Percentiles rank a stretch among this genome's conserved stretches.
phyloP scores from a whole-genome alignment of 37 sponge, comb jelly and placozoan species.

The Dysidea cf. avara region DNA sequence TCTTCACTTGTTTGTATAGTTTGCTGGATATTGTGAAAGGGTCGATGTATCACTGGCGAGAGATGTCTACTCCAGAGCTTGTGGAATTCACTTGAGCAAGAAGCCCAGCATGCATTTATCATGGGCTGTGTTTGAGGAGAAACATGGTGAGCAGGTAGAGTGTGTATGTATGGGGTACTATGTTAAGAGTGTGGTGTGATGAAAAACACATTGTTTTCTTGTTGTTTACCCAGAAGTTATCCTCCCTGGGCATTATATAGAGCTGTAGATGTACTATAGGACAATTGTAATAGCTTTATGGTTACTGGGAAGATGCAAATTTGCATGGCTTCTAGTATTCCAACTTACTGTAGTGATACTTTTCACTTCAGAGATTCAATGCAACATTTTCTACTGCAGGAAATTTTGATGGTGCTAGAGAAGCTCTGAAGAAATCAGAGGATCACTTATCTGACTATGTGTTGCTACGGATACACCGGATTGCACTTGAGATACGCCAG shows the following conservation, averaged over 20 bases:
- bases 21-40: constrained; percentile 54
- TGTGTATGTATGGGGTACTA: background rate
- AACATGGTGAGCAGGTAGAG: constrained; percentile 20
- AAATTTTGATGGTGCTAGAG: constrained; percentile 38
- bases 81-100: constrained; percentile 61
- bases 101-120: constrained; percentile 68
- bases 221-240: too few relatives aligned
- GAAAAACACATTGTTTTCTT: too few relatives aligned
- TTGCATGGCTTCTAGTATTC: background rate
- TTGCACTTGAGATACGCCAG: constrained; percentile 49
- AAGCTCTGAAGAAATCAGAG: constrained; percentile 30
- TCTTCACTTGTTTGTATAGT: too few relatives aligned
- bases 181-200: background rate
- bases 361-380: background rate
- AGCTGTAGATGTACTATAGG: too few relatives aligned
- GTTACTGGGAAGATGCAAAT: background rate
- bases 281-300: too few relatives aligned
- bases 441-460: constrained; percentile 4
- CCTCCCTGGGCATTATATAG: too few relatives aligned
- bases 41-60: constrained; percentile 25
- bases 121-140: constrained; percentile 82
- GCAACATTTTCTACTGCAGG: constrained; percentile 14
- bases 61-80: constrained; percentile 63
- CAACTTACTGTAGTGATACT: background rate
- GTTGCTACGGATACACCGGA: constrained; percentile 17